Conservation (phyloP, 2,888 invertebrate genomes). For the Zygaena filipendulae region DNA sequence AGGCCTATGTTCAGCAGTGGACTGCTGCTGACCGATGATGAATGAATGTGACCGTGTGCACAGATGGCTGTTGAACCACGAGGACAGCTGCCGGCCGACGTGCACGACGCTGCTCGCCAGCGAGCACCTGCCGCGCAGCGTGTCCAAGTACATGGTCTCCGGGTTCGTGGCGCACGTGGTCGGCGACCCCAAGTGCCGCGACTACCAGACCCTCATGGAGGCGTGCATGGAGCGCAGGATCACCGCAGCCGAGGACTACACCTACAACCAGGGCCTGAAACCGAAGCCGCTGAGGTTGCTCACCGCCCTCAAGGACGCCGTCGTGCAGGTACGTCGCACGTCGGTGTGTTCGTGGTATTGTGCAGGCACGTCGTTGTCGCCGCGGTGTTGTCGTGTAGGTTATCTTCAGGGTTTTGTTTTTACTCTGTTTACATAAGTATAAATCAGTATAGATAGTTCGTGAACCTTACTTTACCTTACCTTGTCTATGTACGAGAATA, state of each 20-base stretch:
- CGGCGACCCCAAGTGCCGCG: slow-evolving; percentile 71
- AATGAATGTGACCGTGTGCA: no score
- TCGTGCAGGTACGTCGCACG: slow-evolving; percentile 34
- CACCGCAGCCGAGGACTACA: slow-evolving; percentile 78
- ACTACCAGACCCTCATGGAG: slow-evolving; percentile 35
- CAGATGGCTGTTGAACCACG: slow-evolving; percentile 84
- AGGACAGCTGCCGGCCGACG: slow-evolving; percentile 84
- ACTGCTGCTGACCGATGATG: no score
- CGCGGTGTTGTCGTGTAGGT: no score
- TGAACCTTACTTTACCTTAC: no score
- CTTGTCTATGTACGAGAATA: no score
- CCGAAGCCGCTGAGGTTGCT: slow-evolving; percentile 24
- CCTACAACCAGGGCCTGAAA: slow-evolving; percentile 71
- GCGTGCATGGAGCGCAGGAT: slow-evolving; percentile 61
- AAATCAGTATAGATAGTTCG: no score
- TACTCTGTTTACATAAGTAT: no score
- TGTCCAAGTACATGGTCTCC: slow-evolving; percentile 88
- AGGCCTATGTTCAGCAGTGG: no score
- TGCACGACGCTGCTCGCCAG: slow-evolving; percentile 86
- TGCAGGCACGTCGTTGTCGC: no score
- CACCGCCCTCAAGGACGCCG: slow-evolving; percentile 29
- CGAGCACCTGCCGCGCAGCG: slow-evolving; percentile 84
- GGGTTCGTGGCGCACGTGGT: slow-evolving; percentile 86
- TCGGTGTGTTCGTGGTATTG: neutral
- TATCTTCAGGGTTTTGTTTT: no score